Evolutionary conservation across 2,888 invertebrate species (phyloP), one percentile per base, ranked within the genome.

Genomic region (Malachius bipustulatus): DNA sequence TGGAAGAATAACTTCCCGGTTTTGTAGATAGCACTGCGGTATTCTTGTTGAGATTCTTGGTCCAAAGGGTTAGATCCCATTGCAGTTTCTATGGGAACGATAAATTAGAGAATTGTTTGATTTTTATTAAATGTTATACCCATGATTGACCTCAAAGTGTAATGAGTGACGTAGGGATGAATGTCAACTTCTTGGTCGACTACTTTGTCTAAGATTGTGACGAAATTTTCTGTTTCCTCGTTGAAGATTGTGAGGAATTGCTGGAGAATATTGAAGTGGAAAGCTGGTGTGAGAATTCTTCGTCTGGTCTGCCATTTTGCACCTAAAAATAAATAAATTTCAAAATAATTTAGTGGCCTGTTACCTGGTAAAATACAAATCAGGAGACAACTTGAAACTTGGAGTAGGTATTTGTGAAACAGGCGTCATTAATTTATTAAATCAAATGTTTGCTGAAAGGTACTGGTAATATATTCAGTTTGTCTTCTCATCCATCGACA

Each of bases 261-360:
- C 32, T 50, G 45, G 3, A 52, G 35, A 28, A 51, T 51, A 14
- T 35, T 49, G 14, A 52, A 51, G 39, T 52, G 52, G 27, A 51
- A 52, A 4, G 51, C 48, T 16, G 51, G 50, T 3, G 52, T 52
- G n/a, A 52, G 38, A 26, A 52, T 45, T 38, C 51, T 52, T 15
- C 51, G 36, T 24, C 51, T 35, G 1, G 36, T 35, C 31, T 48
- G 48, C 51, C 51, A 51, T 29, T 47, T 44, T 4, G 35, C 6
- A 10, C 48, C 49, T 49, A 26, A 34, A 36, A 36, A 32, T 36
- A 8, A n/a, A n/a, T n/a, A n/a, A n/a, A n/a, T n/a, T n/a, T n/a
- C n/a, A n/a, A n/a, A n/a, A n/a, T n/a, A n/a, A n/a, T n/a, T n/a
- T n/a, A n/a, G n/a, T n/a, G n/a, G n/a, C n/a, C n/a, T n/a, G n/a